Evolutionary conservation across 2,113 vertebrate species (phyloP), one percentile per base, ranked within the genome.

Genomic region (Gasterosteus nipponicus): DNA sequence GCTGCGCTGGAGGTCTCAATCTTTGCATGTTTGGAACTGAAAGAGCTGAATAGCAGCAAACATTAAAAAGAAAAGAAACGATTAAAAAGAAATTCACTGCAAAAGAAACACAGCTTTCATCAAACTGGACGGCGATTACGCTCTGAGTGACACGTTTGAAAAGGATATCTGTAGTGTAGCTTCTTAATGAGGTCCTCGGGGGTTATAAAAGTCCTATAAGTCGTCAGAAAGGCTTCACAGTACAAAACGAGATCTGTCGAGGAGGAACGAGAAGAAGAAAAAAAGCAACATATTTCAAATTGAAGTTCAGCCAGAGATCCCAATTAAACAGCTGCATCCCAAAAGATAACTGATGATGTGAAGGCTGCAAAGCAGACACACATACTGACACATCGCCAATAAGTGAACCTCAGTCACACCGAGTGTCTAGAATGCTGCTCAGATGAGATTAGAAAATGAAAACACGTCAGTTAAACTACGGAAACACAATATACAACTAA

Each of bases 91-190:
- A 39, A 41, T 67, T 53, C 9, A 51, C 19, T 15, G 19, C 1
- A 10, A 15, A 11, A 47, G 41, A 66, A 75, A 81, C 74, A 63
- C 35, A 57, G 53, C 10, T 19, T 60, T 66, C 73, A 53, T 46
- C 49, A 29, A 61, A 73, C 64, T 65, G 42, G 54, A 63, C 38
- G 15, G 3, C 1, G 3, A 79, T 73, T 31, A 75, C 26, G 42
- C 42, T 66, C 33, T 57, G 54, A 78, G 51, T 64, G 78, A 84
- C 80, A 73, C 1, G 12, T 26, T 59, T 85, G 47, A 58, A 84
- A 96, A 98, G 97, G 98, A 98, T 99, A 99, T 99, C 98, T 95
- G 93, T 98, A 96, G 89, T 98, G 98, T 81, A 99, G 94, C 90
- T 99, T 99, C 92, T 97, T 97, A 90, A 99, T 99, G 89, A 99